These are phyloP conservation scores for Entomyzon cyanotis DNA, from an alignment of 2,113 vertebrate genomes.

Conservation along the genomic window DNA sequence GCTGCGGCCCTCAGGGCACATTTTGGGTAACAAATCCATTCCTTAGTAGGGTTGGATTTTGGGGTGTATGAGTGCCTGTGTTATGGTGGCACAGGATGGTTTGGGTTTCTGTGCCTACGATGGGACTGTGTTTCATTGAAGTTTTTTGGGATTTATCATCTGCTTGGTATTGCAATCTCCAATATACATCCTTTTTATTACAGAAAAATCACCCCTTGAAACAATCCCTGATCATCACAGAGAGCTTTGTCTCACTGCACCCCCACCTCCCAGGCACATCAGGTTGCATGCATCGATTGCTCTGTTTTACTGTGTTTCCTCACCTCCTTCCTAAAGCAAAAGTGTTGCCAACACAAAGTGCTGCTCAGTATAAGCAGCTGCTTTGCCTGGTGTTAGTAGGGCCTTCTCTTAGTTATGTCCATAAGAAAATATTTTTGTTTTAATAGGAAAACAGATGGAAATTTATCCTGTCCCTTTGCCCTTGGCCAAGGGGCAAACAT, in stretches of 20 bases:
- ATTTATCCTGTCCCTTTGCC: conserved; percentile 27
- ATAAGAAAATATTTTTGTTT: conserved; percentile 59
- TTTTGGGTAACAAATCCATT: background rate
- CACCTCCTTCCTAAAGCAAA: conserved; percentile 20
- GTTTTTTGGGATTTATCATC: background rate
- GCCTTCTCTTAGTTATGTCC: conserved; percentile 34
- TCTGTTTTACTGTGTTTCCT: background rate
- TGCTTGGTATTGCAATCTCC: background rate
- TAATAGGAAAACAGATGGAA: conserved; percentile 51
- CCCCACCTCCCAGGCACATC: background rate
- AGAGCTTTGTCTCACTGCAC: background rate
- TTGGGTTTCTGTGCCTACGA: background rate
- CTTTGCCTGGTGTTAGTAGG: background rate
- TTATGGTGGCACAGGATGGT: background rate
- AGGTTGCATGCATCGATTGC: background rate
- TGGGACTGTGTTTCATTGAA: background rate
- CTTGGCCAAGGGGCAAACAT: conserved; percentile 39
- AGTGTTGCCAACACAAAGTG: conserved; percentile 28
- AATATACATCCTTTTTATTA: background rate
- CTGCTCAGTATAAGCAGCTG: conserved; percentile 15
- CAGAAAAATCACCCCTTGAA: background rate
- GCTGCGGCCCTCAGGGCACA: rapidly evolving
- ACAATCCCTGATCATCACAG: background rate
- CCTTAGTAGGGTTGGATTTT: background rate
- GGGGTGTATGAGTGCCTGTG: background rate